Evolutionary conservation across 2,797 vertebrate genomes (phyloP), one percentile per base, ranked within the genome.

Genomic region (Typhlichthys eigenmanni): DNA sequence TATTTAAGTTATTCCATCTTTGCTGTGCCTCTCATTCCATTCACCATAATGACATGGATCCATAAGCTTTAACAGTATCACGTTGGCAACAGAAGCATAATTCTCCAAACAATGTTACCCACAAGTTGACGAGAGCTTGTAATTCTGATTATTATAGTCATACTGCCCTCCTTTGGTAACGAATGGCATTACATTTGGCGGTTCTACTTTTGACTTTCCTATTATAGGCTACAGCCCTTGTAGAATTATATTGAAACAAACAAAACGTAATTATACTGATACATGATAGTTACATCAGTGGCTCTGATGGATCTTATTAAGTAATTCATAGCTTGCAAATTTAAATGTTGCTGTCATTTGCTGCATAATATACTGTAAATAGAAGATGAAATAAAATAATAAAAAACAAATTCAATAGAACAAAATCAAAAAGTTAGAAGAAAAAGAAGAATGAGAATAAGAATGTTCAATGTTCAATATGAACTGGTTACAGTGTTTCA

Each of bases 141-240:
- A 24, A 54, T 67, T 71, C 70, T 74, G 62, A 80, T 90, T 62
- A 53, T 87, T 71, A 91, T 85, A 90, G 88, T 86, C 87, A 89
- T 80, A 94, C 88, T 94, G 92, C 92, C 92, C 92, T 88, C 93
- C 85, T 86, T 84, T 91, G 93, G 86, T 68, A 50, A 29, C 60
- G 61, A 9, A 3, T 48, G 54, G 66, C 62, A 90, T 75, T 89
- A 73, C 91, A 92, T 56, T 68, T 13, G 3, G 6, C 46, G 54
- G 32, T 11, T 14, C 48, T 6, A 32, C 51, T 34, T 17, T 47
- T 56, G 48, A 64, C 47, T 0, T 68, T 64, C 50, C 55, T 47
- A 17, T 71, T 59, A 62, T 24, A 48, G 56, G 58, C 57, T 58
- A 71, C 34, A 47, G 58, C 56, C 53, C 73, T 77, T 29, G 63